These are phyloP conservation scores for Melanophora roralis DNA, from an alignment of 2,888 invertebrate genomes.

Conservation along the genomic window DNA sequence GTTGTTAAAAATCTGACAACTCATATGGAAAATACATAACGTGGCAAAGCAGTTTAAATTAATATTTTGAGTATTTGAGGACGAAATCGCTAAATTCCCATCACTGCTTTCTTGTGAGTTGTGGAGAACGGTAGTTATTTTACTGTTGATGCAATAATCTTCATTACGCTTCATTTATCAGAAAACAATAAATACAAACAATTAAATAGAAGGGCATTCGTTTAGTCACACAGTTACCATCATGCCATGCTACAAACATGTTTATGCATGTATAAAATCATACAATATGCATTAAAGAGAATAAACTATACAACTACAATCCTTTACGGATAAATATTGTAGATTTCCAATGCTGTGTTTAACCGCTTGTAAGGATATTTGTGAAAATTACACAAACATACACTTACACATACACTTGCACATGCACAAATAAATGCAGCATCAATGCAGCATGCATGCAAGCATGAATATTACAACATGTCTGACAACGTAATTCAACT, in stretches of 20 bases:
- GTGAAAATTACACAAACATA: not conserved
- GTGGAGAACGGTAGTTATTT: not conserved
- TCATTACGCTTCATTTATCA: conserved; percentile 55
- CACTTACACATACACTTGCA: not conserved
- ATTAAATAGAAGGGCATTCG: conserved; percentile 38
- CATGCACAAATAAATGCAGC: too few species aligned
- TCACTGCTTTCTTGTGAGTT: not conserved
- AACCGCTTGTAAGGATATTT: conserved; percentile 24
- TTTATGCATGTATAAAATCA: conserved; percentile 22
- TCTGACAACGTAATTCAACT: conserved; percentile 36
- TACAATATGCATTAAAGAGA: conserved; percentile 27
- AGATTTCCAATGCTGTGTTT: conserved; percentile 21
- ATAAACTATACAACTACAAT: conserved; percentile 18
- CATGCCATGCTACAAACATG: conserved; percentile 40
- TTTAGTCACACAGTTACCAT: conserved; percentile 19
- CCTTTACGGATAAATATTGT: conserved; percentile 38
- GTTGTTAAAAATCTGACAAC: too few species aligned
- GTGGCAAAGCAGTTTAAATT: too few species aligned
- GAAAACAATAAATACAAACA: conserved; percentile 49
- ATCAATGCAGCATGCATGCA: not conserved
- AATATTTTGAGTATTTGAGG: too few species aligned
- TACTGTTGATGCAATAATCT: conserved; percentile 44
- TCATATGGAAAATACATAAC: too few species aligned
- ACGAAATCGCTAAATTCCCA: too few species aligned
- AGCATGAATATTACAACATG: not conserved